Conservation (phyloP, 1,140 invertebrate species). For the Achroia grisella region DNA sequence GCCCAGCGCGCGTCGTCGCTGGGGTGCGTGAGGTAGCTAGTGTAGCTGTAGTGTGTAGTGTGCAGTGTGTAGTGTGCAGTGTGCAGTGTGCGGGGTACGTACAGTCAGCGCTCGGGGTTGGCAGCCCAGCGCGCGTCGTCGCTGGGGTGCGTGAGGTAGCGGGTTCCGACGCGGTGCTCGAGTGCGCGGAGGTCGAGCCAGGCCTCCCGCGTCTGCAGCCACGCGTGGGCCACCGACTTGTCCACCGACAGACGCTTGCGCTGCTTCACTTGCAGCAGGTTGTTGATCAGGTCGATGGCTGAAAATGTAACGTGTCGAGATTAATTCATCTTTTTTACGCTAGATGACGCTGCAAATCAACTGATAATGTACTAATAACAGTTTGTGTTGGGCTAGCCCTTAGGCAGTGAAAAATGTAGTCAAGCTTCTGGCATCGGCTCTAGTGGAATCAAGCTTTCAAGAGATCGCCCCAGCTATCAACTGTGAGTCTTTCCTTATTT, state of each 20-base stretch:
- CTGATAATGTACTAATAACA: too few relatives aligned
- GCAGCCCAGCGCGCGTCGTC: conserved; percentile 93
- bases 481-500: too few relatives aligned
- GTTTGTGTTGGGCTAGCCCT: too few relatives aligned
- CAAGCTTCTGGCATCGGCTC: too few relatives aligned
- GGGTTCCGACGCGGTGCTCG: conserved; percentile 86
- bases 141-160: conserved; percentile 97
- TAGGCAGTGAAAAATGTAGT: too few relatives aligned
- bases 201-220: conserved; percentile 96
- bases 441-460: too few relatives aligned
- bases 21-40: conserved; percentile 96
- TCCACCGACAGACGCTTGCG: conserved; percentile 97
- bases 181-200: conserved; percentile 95
- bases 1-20: conserved; percentile 95
- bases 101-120: conserved; percentile 22
- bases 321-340: too few relatives aligned
- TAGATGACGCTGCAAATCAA: too few relatives aligned
- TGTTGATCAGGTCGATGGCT: conserved; percentile 99
- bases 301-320: too few relatives aligned
- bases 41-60: conserved; percentile 17
- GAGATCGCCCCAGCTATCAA: too few relatives aligned
- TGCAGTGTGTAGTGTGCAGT: too few relatives aligned
- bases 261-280: conserved; percentile 98
- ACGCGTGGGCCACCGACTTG: conserved; percentile 94
- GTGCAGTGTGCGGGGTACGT: conserved; percentile 92